Percentiles rank a stretch among this genome's conserved stretches.
Evolutionary conservation across 2,797 vertebrate genomes (phyloP).

Genomic region (Agapornis canus): DNA sequence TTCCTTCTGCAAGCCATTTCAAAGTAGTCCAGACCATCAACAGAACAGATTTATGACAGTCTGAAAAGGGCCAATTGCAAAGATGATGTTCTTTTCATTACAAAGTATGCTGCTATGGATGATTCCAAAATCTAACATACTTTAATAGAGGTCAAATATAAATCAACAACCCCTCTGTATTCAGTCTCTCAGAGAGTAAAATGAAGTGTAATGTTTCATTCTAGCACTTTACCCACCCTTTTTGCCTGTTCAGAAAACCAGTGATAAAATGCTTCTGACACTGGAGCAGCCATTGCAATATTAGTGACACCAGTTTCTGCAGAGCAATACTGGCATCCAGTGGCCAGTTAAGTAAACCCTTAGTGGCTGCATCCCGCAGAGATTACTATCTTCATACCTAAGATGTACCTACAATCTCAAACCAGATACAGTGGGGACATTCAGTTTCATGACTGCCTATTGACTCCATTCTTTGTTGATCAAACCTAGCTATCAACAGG

Average conservation of each 20-base stretch:
- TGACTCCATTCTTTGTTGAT: not conserved
- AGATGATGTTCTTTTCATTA: not conserved
- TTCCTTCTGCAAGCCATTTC: not conserved
- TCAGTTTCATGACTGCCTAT: not conserved
- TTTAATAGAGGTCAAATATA: not conserved
- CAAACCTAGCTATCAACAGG: not conserved
- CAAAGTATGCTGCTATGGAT: not conserved
- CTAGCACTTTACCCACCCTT: not conserved
- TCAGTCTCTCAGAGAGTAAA: not conserved
- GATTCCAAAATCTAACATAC: not conserved
- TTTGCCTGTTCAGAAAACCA: not conserved
- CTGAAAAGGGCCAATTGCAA: not conserved
- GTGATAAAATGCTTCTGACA: not conserved
- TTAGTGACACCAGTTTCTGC: not conserved
- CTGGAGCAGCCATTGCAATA: not conserved
- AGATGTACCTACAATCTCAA: not conserved
- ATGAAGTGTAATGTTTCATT: not conserved
- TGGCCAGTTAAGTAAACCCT: not conserved
- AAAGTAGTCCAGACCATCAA: not conserved
- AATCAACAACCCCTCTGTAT: not conserved
- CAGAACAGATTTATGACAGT: not conserved
- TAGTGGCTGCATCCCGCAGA: not conserved
- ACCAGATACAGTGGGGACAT: not conserved
- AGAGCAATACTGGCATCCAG: constrained; percentile 39
- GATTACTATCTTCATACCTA: not conserved